Evolutionary conservation across 2,113 vertebrate genomes (phyloP).

Genomic region (Glaucomys volans): DNA sequence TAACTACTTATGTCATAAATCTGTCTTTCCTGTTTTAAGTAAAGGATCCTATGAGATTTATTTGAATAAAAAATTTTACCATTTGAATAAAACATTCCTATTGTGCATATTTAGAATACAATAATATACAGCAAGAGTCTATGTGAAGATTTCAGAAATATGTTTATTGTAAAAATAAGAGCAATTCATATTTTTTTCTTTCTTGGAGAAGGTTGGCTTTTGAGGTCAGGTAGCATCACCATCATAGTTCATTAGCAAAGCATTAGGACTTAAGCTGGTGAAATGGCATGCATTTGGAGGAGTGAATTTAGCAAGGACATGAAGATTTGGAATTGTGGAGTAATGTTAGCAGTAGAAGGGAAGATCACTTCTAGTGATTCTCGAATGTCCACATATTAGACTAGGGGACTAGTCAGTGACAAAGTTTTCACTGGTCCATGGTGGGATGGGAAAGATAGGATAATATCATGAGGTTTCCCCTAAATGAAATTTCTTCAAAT

Average conservation of each 20-base stretch:
- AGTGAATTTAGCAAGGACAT: neutral
- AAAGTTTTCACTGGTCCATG: neutral
- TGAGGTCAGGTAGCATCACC: neutral
- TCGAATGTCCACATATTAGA: neutral
- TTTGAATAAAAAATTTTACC: slow-evolving; percentile 31
- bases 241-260: neutral
- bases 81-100: slow-evolving; percentile 5
- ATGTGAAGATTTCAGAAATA: slow-evolving; percentile 4
- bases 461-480: neutral
- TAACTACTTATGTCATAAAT: slow-evolving; percentile 6
- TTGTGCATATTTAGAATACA: neutral
- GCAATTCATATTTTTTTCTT: neutral
- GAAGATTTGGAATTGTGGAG: neutral
- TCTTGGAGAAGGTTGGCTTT: neutral
- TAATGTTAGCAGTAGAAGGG: neutral
- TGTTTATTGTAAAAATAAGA: neutral
- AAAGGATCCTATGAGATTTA: slow-evolving; percentile 4
- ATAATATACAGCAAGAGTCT: neutral
- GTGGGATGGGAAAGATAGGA: neutral
- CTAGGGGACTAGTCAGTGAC: neutral
- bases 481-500: neutral
- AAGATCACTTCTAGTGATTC: neutral
- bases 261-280: too few relatives aligned
- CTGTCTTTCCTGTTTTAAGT: neutral
- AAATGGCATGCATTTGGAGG: neutral